Percentiles rank a stretch among this genome's conserved stretches.
These are phyloP conservation scores for Apodemia mormo DNA, from an alignment of 2,888 invertebrate species.

Conservation along the genomic window DNA sequence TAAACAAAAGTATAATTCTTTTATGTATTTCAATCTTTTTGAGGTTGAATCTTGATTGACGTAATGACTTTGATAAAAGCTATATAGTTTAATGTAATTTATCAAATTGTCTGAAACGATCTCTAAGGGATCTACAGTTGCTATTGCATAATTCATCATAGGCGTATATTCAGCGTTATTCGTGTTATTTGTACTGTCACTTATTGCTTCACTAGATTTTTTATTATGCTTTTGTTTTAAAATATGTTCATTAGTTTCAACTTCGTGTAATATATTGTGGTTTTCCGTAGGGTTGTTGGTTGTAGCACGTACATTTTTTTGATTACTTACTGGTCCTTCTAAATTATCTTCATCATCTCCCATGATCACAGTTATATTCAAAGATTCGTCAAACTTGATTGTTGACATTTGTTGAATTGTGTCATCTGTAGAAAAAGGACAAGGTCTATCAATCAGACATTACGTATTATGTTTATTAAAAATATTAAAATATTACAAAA, in stretches of 20 bases:
- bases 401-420: not conserved
- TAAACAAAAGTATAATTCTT: not conserved
- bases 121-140: not conserved
- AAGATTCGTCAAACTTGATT: not conserved
- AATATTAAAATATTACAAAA: too few relatives aligned
- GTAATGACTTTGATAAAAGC: not conserved
- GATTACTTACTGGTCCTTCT: not conserved
- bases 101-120: constrained; percentile 6
- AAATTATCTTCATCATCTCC: not conserved
- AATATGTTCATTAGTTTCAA: not conserved
- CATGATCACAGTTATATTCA: not conserved
- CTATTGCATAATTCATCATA: not conserved
- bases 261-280: not conserved
- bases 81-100: not conserved
- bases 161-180: not conserved
- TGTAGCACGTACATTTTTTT: not conserved
- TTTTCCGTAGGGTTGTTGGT: not conserved
- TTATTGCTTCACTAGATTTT: not conserved
- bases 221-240: not conserved
- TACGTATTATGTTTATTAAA: too few relatives aligned
- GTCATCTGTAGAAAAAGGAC: not conserved
- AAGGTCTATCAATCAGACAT: too few relatives aligned
- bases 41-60: not conserved
- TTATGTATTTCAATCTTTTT: not conserved
- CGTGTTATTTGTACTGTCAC: not conserved